These are phyloP conservation scores for Tyrophagus putrescentiae DNA, from an alignment of 1,140 invertebrate species.

Conservation along the genomic window DNA sequence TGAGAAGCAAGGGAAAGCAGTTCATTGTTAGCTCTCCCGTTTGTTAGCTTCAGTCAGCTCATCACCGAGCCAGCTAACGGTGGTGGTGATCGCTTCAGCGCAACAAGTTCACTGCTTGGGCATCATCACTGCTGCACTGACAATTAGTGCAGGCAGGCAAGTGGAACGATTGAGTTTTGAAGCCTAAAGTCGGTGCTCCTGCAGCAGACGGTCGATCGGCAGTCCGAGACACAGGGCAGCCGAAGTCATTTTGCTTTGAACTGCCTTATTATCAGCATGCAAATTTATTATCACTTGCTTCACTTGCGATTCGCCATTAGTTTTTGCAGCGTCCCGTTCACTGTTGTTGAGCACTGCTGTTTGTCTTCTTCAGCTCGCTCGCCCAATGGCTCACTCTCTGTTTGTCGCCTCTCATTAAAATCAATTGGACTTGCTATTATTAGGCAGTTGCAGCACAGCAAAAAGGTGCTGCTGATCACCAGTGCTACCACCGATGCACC, in stretches of 20 bases:
- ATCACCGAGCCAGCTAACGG: no score
- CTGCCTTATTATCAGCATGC: constrained; percentile 2
- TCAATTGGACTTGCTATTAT: constrained; percentile 15
- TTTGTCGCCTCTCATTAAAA: constrained; percentile 1
- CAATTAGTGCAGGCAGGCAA: constrained; percentile 2
- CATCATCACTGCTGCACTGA: no score
- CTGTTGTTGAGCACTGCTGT: no score
- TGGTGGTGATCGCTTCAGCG: constrained; percentile 26
- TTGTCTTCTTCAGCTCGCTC: no score
- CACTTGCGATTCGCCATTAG: constrained; percentile 12
- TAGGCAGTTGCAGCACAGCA: neutral
- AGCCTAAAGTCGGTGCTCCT: neutral
- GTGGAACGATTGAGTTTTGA: neutral
- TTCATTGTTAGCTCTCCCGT: no score
- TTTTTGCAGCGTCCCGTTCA: no score
- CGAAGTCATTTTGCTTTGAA: constrained; percentile 2
- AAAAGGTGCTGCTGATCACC: no score
- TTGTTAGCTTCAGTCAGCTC: no score
- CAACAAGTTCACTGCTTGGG: neutral
- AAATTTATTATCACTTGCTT: constrained; percentile 16
- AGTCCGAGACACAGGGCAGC: neutral
- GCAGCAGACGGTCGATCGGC: neutral
- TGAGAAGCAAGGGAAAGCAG: no score
- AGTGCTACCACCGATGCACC: no score
- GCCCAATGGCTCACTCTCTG: no score